Percentiles rank a stretch among this genome's conserved stretches.
Conservation (phyloP, 2,797 vertebrate genomes). For the Hypotaenidia okinawae region DNA sequence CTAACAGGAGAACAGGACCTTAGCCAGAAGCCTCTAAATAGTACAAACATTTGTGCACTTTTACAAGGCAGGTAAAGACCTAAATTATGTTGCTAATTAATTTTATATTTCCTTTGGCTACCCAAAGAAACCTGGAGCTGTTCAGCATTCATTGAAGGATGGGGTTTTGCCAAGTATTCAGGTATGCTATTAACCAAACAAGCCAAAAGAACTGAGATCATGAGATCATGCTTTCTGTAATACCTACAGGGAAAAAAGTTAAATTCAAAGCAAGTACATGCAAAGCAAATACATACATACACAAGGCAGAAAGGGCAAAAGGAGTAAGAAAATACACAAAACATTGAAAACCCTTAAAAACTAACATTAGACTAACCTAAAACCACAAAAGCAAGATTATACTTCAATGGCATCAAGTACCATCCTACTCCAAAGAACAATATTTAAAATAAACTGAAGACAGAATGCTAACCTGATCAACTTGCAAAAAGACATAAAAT, state of each 20-base stretch:
- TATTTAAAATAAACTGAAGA: neutral
- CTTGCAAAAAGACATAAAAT: neutral
- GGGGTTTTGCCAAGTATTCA: constrained; percentile 79
- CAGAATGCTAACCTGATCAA: neutral
- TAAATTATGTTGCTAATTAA: constrained; percentile 83
- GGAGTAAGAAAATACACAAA: constrained; percentile 64
- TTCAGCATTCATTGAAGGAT: constrained; percentile 60
- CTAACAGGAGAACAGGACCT: constrained; percentile 56
- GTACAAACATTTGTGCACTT: constrained; percentile 74
- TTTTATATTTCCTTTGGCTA: constrained; percentile 85
- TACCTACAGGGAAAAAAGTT: constrained; percentile 28
- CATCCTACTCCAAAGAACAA: neutral
- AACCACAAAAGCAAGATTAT: neutral
- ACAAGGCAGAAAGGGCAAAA: neutral
- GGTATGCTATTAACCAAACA: constrained; percentile 78
- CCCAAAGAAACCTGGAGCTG: constrained; percentile 72
- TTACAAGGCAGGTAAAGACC: constrained; percentile 79
- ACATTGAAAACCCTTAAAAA: constrained; percentile 40
- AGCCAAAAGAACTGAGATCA: constrained; percentile 79
- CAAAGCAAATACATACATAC: constrained; percentile 70
- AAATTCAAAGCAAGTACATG: constrained; percentile 74
- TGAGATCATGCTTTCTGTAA: constrained; percentile 77
- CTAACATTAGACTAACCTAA: constrained; percentile 8
- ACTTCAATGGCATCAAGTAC: neutral
- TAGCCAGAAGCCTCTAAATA: constrained; percentile 74